Evolutionary conservation across 2,888 invertebrate species (phyloP), one percentile per base, ranked within the genome.

Genomic region (Eubasilissa splendida): DNA sequence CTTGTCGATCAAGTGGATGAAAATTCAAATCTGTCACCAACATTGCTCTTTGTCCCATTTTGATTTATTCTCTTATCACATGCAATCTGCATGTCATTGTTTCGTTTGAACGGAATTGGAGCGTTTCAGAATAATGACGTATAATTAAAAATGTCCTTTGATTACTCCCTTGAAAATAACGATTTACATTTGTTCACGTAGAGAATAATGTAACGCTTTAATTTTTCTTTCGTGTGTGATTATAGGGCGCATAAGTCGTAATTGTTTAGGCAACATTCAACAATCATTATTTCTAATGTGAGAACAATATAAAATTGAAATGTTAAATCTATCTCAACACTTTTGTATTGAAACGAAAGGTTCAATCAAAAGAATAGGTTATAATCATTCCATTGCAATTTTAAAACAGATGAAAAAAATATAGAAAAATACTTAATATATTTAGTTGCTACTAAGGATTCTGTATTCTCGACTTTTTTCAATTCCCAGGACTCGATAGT

Each of bases 171-270:
- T 11, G 12, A 63, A 33, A 63, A 33, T 42, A 42, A 42, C 33
- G 12, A 63, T 33, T 63, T 11, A 63, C 63, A n/a, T 12, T 63
- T 31, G 33, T 63, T 63, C 63, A 33, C 63, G 31, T 63, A 5
- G 63, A 63, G 42, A 63, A 12, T 12, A 42, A 63, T 33, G 33
- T 12, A 63, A 63, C 63, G n/a, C 12, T 63, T 63, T 31, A 11
- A 63, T 63, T 63, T 63, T 31, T 31, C 63, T 33, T 12, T 12
- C 33, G 33, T 63, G n/a, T 31, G 63, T 63, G 63, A 63, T 63
- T 33, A 33, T 63, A 63, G 63, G 63, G 63, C 5, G 63, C 10
- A 33, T 11, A 63, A 63, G 11, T 33, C 31, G 22, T 33, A 63
- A 63, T 63, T 63, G 63, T 63, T 63, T 31, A 7, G 7, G 12